Conservation (phyloP, 2,888 invertebrate genomes). For the Salticus scenicus region DNA sequence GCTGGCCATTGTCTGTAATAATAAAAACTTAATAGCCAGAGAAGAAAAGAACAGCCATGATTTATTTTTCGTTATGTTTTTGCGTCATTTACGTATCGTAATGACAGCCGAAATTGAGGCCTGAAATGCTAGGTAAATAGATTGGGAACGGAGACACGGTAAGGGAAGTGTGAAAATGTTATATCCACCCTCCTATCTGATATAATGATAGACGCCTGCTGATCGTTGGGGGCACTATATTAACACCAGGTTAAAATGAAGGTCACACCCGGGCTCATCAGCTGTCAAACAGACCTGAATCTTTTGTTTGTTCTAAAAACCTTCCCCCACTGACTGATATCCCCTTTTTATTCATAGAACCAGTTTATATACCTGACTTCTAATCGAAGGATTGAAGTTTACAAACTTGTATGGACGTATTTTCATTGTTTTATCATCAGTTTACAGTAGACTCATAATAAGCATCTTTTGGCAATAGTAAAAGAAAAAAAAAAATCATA, state of each 20-base stretch:
- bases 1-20: conserved; percentile 58
- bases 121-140: conserved; percentile 49
- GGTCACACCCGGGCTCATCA: conserved; percentile 50
- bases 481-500: too few species aligned
- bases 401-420: not conserved
- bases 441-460: too few species aligned
- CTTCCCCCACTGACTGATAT: conserved; percentile 13
- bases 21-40: conserved; percentile 58
- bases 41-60: conserved; percentile 39
- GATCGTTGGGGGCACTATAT: conserved; percentile 47
- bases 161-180: conserved; percentile 49
- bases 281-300: conserved; percentile 50
- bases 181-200: conserved; percentile 10
- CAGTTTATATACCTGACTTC: conserved; percentile 24
- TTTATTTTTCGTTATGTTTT: conserved; percentile 20
- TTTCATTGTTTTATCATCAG: not conserved
- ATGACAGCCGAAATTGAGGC: conserved; percentile 45
- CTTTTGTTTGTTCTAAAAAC: conserved; percentile 49
- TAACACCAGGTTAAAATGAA: conserved; percentile 59
- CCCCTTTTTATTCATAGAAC: conserved; percentile 45
- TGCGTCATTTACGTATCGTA: conserved; percentile 19
- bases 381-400: not conserved
- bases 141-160: not conserved
- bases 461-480: too few species aligned
- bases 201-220: conserved; percentile 60